Conservation (phyloP, 2,113 vertebrate species). For the Herpetotheres cachinnans region DNA sequence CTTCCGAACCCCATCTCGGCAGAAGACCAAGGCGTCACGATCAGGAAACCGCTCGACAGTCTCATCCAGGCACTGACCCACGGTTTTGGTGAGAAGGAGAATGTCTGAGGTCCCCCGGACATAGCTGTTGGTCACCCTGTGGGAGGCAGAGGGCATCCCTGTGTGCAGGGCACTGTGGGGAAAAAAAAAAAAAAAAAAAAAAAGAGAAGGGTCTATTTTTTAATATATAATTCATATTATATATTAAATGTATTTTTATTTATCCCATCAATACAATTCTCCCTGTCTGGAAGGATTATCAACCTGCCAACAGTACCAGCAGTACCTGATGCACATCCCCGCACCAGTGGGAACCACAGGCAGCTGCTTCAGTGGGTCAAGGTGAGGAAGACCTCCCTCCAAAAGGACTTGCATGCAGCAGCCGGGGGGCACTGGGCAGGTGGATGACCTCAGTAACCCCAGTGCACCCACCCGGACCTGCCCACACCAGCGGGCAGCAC, state of each 20-base stretch:
- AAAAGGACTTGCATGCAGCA: not conserved
- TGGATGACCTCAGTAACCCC: not conserved
- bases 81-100: constrained; percentile 70
- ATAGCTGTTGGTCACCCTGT: constrained; percentile 79
- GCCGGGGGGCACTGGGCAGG: not conserved
- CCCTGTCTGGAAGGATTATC: not conserved
- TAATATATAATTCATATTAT: too few species aligned
- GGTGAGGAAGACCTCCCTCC: not conserved
- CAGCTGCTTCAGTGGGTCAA: not conserved
- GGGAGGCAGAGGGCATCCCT: constrained; percentile 27
- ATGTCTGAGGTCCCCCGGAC: constrained; percentile 69
- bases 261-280: not conserved
- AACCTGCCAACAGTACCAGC: accelerated
- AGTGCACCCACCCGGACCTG: not conserved
- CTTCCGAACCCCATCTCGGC: constrained; percentile 76
- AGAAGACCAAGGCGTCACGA: constrained; percentile 77
- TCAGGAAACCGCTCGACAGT: constrained; percentile 72
- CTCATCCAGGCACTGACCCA: constrained; percentile 75
- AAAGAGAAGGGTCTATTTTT: not conserved
- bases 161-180: constrained; percentile 73
- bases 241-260: not conserved
- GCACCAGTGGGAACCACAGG: not conserved
- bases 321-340: not conserved
- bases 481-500: not conserved
- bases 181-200: not conserved